Base-by-base conservation (phyloP, 2,797 vertebrate genomes). In the Acipenser oxyrinchus region DNA sequence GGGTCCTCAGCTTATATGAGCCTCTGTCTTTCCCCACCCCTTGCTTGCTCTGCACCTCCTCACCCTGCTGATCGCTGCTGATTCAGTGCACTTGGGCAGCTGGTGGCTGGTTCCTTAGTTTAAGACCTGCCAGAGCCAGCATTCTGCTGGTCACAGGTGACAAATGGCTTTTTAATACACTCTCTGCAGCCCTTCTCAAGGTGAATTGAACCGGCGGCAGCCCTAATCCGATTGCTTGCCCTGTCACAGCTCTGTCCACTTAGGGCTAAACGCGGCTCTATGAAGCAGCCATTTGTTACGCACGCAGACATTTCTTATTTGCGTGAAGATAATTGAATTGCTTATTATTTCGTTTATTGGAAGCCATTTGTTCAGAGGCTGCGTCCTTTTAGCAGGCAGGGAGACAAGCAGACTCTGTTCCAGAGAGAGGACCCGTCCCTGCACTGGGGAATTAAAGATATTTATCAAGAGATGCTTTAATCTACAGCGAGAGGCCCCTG, bases 291-390 rank as follows among this genome's bases (percentile, higher is more conserved):
- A 57, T 60, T 71, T 57, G 65, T 71, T 68, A 68, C 65, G 37
- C 8, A 51, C 8, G 4, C 37, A 57, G 48, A 51, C 55, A 53
- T 57, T 53, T 67, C 69, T 55, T 9, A 48, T 53, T 23, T 37
- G 37, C 62, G 49, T 51, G 50, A 13, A 48, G 50, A 50, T 71
- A 71, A 71, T 71, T 67, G 63, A 71, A 68, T 65, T 61, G 55
- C 51, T 65, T 60, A 49, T 68, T 64, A 53, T 71, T 71, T 71
- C 15, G 23, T 66, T 59, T 10, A 11, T 49, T 15, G 62, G 49
- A 60, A 68, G 57, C 57, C 18, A 68, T 71, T 68, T 68, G 58
- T 65, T 65, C 58, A 65, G 57, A 37, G 62, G 58, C 23, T 48
- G 52, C 60, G 66, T 64, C 66, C 58, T 71, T 48, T 62, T 50